Base-by-base conservation (phyloP, 2,113 vertebrate species). In the Prochilodus magdalenae region DNA sequence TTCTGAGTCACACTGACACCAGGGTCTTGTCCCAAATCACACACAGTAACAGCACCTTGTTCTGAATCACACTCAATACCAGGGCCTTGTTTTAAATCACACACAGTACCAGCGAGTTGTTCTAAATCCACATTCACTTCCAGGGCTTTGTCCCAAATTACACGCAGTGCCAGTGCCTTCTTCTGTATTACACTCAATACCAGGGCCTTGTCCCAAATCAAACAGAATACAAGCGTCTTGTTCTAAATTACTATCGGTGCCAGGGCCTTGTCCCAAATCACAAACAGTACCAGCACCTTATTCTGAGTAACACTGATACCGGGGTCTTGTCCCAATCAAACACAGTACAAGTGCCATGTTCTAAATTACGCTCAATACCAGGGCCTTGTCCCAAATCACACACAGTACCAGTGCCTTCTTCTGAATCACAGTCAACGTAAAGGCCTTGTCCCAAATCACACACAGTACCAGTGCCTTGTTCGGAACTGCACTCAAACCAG, bases 151-250 rank as follows among this genome's bases (percentile, higher is more conserved):
- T 70, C 29, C 27, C 29, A 29, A 66, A 66, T 66, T 11, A 63
- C 22, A 63, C 1, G 4, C 33, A 36, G 33, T 3, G 6, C 33
- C 33, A 36, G 33, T 3, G 33, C 33, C 33, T 36, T n/a, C n/a
- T n/a, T n/a, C 33, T 3, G 33, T 4, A 36, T 36, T 6, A 6
- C 33, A 6, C 33, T 7, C n/a, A 72, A 24, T 8, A 67, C 18
- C 47, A 77, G 51, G 29, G 63, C 18, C 63, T 3, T 77, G 75
- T 76, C 44, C 15, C 26, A 63, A 36, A 75, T 27, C 30, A 40
- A 55, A 24, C 24, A 13, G 11, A 36, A 6, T 36, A 36, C 33
- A 3, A 36, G 33, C 4, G 36, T 6, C 36, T n/a, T n/a, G n/a
- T 36, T 6, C 6, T 6, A 36, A 36, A 36, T 36, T 36, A 22